Base-by-base conservation (phyloP, 2,888 invertebrate species). In the Augochlorella aurata region DNA sequence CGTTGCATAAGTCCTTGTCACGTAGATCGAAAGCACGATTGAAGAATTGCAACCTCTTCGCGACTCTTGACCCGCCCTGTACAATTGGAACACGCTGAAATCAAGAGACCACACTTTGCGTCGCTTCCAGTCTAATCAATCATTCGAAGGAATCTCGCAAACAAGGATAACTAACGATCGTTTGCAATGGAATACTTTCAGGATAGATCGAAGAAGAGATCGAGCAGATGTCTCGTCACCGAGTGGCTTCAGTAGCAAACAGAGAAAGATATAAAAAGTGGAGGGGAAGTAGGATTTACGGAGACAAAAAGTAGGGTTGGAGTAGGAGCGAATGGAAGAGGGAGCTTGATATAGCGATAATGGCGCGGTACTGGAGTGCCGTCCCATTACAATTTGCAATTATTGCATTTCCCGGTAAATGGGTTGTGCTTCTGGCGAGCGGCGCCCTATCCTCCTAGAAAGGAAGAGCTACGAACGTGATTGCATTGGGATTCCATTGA, bases 381-480 rank as follows among this genome's bases (percentile, higher is more conserved):
- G 84, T 81, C 88, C 92, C 90, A 91, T 93, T 92, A 92, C 92
- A 90, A 92, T 93, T 92, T 90, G 90, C 92, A 92, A 93, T 93
- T 93, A 93, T 91, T 91, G 92, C 92, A 90, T 92, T 92, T 91
- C 90, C 89, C 88, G 88, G 89, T 89, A 92, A 93, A 92, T 92
- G 86, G 79, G 80, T 83, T 75, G 87, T 67, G 69, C 82, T 87
- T 76, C 77, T 69, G 71, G 74, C 73, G 66, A 45, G 78, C 68
- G 47, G 69, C 80, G 24, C 71, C 67, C 74, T 63, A 74, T 61
- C 29, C 58, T 74, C 67, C 65, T 29, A 29, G 73, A 77, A 85
- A 83, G 79, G 79, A 82, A 85, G 70, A 83, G 81, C 73, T 75
- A 82, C 78, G 86, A 78, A 82, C 81, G 80, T 80, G 86, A 87